phyloP scores from a whole-genome alignment of 2,113 vertebrate species.

The Centrocercus urophasianus region DNA sequence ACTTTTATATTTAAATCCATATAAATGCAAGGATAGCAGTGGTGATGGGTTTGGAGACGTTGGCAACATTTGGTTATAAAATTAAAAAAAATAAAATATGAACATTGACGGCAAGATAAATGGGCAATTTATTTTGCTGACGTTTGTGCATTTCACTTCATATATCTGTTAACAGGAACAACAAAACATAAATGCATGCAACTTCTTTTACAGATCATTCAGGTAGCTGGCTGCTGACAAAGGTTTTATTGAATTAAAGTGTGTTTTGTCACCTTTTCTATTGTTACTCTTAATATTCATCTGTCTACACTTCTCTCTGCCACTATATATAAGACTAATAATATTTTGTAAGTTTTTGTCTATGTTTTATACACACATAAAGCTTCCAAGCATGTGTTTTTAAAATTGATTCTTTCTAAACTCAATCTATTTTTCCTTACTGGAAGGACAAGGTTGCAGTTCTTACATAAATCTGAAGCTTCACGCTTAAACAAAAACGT shows the following conservation, averaged over 20 bases:
- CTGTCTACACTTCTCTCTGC: not conserved
- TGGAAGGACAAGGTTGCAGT: not conserved
- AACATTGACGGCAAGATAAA: not conserved
- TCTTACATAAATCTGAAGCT: not conserved
- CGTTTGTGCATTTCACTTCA: not conserved
- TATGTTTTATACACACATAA: not conserved
- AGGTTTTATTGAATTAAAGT: not conserved
- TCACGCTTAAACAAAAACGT: not conserved
- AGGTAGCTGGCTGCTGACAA: not conserved
- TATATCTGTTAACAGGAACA: not conserved
- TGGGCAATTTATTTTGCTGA: not conserved
- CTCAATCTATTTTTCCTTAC: not conserved
- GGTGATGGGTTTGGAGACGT: not conserved
- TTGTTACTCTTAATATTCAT: not conserved
- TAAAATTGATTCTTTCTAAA: not conserved
- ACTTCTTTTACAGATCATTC: not conserved
- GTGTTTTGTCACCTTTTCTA: not conserved
- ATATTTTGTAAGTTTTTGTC: not conserved
- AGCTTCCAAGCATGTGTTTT: not conserved
- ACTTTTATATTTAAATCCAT: not conserved
- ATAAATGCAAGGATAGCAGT: not conserved
- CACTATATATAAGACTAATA: not conserved
- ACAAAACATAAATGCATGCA: not conserved
- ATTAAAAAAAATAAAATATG: not conserved
- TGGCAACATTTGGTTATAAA: not conserved